Evolutionary conservation across 1,140 invertebrate species (phyloP).

Genomic region (Papilio polyxenes): DNA sequence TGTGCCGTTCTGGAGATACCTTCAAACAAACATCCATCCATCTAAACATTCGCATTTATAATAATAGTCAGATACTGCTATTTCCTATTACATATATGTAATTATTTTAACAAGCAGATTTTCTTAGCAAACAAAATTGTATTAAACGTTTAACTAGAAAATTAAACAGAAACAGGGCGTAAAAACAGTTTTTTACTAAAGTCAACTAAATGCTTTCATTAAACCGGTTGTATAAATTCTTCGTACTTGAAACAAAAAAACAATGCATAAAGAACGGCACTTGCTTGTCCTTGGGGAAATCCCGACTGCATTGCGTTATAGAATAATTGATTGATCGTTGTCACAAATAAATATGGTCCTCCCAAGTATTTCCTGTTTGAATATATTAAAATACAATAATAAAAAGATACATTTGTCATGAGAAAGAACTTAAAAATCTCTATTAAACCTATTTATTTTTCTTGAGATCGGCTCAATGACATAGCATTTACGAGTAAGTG

Average conservation of each 20-base stretch:
- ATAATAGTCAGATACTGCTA: background rate
- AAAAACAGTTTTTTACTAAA: background rate
- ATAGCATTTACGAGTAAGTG: no score
- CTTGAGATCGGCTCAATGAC: no score
- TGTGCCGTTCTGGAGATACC: no score
- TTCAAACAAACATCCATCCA: no score
- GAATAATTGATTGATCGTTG: slow-evolving; percentile 10
- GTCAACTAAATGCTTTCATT: background rate
- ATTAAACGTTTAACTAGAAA: no score
- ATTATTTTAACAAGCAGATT: background rate
- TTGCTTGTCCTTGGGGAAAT: slow-evolving; percentile 22
- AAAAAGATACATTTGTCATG: background rate
- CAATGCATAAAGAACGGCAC: background rate
- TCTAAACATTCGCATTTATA: no score
- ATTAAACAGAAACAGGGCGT: background rate
- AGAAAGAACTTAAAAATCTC: no score
- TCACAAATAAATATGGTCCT: background rate
- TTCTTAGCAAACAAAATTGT: no score
- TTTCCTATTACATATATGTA: no score
- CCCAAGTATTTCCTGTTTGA: background rate
- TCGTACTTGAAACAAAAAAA: background rate
- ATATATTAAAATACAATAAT: background rate
- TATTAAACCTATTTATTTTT: no score
- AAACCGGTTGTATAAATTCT: background rate
- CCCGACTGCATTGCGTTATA: background rate